Evolutionary conservation across 2,888 invertebrate genomes (phyloP), one percentile per base, ranked within the genome.

Genomic region (Periphyllus acericola): DNA sequence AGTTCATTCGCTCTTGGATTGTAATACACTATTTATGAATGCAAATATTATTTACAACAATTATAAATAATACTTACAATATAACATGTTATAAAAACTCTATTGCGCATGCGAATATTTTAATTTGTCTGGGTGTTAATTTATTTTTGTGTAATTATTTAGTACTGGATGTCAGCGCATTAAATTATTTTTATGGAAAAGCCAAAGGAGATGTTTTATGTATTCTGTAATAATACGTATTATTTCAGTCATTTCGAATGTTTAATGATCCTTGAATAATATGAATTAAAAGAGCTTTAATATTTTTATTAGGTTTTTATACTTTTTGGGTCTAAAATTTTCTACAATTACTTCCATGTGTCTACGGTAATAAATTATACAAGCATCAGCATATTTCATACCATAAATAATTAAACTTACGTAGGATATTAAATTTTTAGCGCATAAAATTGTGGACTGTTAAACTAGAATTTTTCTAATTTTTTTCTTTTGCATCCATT

Each of bases 251-350:
- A 11, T 52, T 71, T 74, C 36, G 21, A 74, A 74, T 21, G 74
- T 34, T 34, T 32, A 74, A 29, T 34, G 36, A 21, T 34, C 76
- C 76, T 75, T 21, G 9, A 75, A 74, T 76, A 84, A 74, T 36
- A 72, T 25, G n/a, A 32, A 83, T 74, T 29, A 83, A 74, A 46
- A 36, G 52, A 75, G n/a, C 60, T 66, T 46, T 68, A 46, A 82
- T n/a, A 60, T 60, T 60, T 21, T 60, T 60, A 60, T 60, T 60
- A 60, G 25, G 21, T 60, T 25, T 60, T 60, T 60, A 60, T 60
- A 25, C 21, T 21, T 21, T 25, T 60, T 60, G 25, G 2, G 2
- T 60, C 8, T 3, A 25, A 25, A 21, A 60, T 52, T 21, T 60
- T 46, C 6, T 60, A 60, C 60, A 60, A 60, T 60, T 1, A 60